A percentile compares a stretch with the other conserved stretches of the same genome.
Conservation (phyloP, 1,140 invertebrate genomes). For the Pantala flavescens region DNA sequence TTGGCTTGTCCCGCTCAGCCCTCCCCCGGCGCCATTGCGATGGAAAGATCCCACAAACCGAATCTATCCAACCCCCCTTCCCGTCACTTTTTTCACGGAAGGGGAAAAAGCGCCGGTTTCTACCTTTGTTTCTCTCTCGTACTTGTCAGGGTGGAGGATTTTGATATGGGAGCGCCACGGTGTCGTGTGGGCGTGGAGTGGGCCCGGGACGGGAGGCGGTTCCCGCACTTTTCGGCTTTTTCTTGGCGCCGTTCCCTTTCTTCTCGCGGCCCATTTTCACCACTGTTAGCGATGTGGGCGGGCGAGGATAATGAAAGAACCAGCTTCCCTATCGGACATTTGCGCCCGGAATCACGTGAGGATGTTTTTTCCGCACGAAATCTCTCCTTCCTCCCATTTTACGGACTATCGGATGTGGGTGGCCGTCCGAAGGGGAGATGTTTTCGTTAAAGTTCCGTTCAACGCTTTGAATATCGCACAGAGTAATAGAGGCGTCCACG, state of each 20-base stretch:
- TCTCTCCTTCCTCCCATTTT: too few relatives aligned
- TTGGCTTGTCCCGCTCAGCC: background rate
- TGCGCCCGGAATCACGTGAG: too few relatives aligned
- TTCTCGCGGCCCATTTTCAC: background rate
- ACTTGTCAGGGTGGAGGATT: background rate
- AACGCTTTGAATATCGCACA: too few relatives aligned
- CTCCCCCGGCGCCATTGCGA: background rate
- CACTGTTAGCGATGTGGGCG: background rate
- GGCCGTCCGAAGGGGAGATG: too few relatives aligned
- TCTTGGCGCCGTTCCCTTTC: background rate
- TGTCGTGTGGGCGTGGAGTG: background rate
- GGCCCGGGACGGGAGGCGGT: background rate
- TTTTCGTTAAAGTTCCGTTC: too few relatives aligned
- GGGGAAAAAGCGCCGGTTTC: background rate
- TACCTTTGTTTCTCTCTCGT: background rate
- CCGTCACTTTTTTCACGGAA: background rate
- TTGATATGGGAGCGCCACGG: background rate
- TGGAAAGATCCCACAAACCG: background rate
- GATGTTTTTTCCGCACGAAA: too few relatives aligned
- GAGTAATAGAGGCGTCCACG: too few relatives aligned
- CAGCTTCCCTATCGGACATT: background rate
- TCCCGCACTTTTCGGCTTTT: background rate
- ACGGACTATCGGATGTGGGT: too few relatives aligned
- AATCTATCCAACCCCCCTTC: background rate
- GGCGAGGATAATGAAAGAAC: conserved; percentile 5